Evolutionary conservation across 64 coral and sea anemone species (phyloP), one percentile per base, ranked within the genome.

Genomic region (Actinia equina): DNA sequence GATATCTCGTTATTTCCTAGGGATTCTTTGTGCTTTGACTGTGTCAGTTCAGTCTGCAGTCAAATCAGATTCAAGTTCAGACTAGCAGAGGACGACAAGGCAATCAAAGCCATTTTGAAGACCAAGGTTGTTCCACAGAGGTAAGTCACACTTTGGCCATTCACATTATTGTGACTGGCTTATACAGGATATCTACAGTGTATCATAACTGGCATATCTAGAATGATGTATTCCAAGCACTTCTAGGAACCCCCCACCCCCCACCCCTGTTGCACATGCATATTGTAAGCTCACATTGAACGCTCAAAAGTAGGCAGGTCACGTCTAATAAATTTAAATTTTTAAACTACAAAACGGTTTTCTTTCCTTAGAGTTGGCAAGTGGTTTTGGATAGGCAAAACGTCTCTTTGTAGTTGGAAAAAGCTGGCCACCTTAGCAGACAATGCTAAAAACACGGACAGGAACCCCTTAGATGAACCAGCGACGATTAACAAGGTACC

Each of bases 381-480:
- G 20, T 88, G 82, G 60, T 99, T 83, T 86, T 99, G 97, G 97
- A 91, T 99, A 7, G 93, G 97, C 12, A 95, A 88, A 41, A 90
- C 76, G 17, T 99, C 97, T 6, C 83, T 99, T 63, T 81, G 86
- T 2, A 85, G 90, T 43, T 99, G 97, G 97, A 94, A 92, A 86
- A 80, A 45, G 6, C 79, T 95, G 9, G 97, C 97, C 51, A 83
- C 67, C 27, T 44, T 77, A 17, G 46, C 86, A 6, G 88, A 90
- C 83, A 76, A 86, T 56, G 42, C 71, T 8, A 80, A 85, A 7
- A 82, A 88, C 86, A 76, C 85, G 57, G 52, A 37, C 16, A 58
- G 84, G 7, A 82, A 88, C 42, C 20, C 87, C 65, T 71, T 82
- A 81, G 79, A 82, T 86, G 82, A 87, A 27, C 20, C 71, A 22